phyloP scores from a whole-genome alignment of 1,140 invertebrate species.

The Drosophila parvula region DNA sequence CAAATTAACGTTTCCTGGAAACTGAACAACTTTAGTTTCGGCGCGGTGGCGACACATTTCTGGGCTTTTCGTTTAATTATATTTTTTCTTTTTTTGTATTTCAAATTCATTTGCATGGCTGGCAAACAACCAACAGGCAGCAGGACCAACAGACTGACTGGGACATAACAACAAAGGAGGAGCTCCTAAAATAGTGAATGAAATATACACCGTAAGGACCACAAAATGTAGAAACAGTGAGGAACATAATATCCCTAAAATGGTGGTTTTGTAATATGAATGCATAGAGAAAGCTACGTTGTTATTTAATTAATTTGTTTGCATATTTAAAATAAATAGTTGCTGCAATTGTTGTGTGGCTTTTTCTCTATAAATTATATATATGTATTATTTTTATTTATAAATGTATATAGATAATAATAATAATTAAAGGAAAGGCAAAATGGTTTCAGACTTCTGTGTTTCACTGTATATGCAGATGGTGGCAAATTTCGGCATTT shows the following conservation, averaged over 20 bases:
- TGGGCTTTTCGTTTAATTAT: background rate
- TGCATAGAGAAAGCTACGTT: background rate
- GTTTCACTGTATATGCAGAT: constrained; percentile 27
- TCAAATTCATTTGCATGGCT: constrained; percentile 28
- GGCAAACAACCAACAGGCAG: constrained; percentile 4
- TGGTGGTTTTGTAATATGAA: background rate
- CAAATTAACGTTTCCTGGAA: constrained; percentile 1
- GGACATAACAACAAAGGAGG: background rate
- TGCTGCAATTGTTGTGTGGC: too few species aligned
- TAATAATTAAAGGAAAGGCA: too few species aligned
- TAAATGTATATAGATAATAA: too few species aligned
- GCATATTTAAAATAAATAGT: background rate
- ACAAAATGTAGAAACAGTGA: background rate
- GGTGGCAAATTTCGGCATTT: constrained; percentile 20
- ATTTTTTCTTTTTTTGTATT: background rate
- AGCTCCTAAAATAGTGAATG: background rate
- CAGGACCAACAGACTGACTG: background rate
- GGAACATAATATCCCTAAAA: background rate
- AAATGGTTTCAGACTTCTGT: background rate
- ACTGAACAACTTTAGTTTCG: background rate
- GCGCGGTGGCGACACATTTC: background rate
- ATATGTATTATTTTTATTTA: too few species aligned
- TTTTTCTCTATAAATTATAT: too few species aligned
- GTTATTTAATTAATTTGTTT: too few species aligned
- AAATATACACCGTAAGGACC: background rate